Evolutionary conservation across 2,113 vertebrate species (phyloP), one percentile per base, ranked within the genome.

Genomic region (Cyanoramphus novaezelandiae): DNA sequence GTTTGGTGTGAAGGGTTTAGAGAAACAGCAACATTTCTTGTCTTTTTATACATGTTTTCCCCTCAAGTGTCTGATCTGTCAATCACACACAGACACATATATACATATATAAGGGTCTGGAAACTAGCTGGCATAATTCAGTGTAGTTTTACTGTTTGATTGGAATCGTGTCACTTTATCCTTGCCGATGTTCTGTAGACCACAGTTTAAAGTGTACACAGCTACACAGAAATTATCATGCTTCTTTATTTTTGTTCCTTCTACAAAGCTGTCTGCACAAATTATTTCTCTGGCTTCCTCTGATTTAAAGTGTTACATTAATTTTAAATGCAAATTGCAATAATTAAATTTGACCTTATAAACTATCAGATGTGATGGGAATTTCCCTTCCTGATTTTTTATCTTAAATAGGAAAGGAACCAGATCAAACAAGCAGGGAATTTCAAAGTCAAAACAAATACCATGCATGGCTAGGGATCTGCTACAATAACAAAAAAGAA

Each of bases 291-390:
- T 92, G 90, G 71, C 75, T 90, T 88, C 85, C 68, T 95, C 79
- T 70, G 85, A 95, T 92, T 95, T 88, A 67, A 77, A 90, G 77
- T n/a, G 46, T 71, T 53, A 74, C 11, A 31, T 91, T 93, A 71
- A 96, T 96, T 86, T 96, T 89, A 65, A 88, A 94, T 96, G 82
- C 82, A 97, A 88, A 96, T 93, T 96, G 72, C 71, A 46, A 74
- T 94, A 94, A 97, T 97, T 95, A 97, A 96, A 94, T 97, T 70
- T 97, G 90, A 97, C 90, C 90, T 93, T 96, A 97, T 87, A 93
- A 83, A 83, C 83, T 68, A 81, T 95, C 76, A 94, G 85, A 95
- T 95, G 87, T 75, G 89, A 91, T 92, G 74, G 96, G 74, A 95
- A 95, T 97, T 97, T 93, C 91, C 75, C 86, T 90, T 95, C 59